Base-by-base conservation (phyloP, 2,113 vertebrate species). In the Egretta garzetta region DNA sequence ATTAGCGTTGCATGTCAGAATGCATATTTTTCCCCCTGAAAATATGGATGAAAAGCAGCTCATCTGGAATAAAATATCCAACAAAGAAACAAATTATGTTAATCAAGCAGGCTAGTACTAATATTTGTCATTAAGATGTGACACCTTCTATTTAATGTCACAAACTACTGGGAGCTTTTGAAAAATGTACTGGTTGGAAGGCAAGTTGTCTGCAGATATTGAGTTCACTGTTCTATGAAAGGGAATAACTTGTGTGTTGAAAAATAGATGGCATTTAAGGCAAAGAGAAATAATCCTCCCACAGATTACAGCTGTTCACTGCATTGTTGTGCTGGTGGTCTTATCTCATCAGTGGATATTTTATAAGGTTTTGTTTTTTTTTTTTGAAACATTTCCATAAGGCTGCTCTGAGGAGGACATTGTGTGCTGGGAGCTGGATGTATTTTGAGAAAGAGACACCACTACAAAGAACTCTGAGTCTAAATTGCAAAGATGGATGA, bases 1-100 rank as follows among this genome's bases (percentile, higher is more conserved):
- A 77, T 92, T 91, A 94, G 73, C 75, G 58, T 85, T 91, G 88
- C 59, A 50, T 0, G 45, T 96, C 97, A 96, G 72, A 93, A 90
- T 53, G 89, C 68, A 35, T 96, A 39, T 75, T 89, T 86, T 84
- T 26, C 56, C 35, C 41, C 35, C 60, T 47, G 94, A 77, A 94
- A 86, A 92, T 58, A n/a, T 2, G 41, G 86, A 85, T 91, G 81
- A 94, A 89, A 93, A 96, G 55, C 77, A 94, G 72, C 66, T 97
- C 85, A 92, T 93, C 88, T 80, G 94, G 94, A 97, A 96, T 95
- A 91, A 95, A 96, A 91, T 3, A 35, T 47, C 88, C 92, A 81
- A 17, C 4, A 43, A 82, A 93, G 72, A 94, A 93, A 75, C 86
- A 91, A 97, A 97, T 97, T 93, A 96, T 90, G 93, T 91, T 96